Conservation (phyloP, 2,797 vertebrate species). For the Tolypeutes matacus region DNA sequence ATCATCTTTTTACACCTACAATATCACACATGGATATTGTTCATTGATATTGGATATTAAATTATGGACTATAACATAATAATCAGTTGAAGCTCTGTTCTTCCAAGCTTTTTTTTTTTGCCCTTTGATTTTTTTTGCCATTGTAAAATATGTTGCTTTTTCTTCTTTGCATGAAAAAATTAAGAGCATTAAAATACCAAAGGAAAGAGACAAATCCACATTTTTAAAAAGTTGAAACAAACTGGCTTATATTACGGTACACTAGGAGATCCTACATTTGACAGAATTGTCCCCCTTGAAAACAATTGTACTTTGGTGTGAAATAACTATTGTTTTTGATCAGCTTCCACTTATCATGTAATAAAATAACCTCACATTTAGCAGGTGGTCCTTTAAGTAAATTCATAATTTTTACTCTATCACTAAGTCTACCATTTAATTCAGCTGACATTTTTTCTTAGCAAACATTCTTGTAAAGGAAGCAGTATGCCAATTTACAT, state of each 20-base stretch:
- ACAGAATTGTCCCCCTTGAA: background rate
- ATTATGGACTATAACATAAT: background rate
- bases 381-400: background rate
- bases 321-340: background rate
- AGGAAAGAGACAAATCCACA: background rate
- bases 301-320: background rate
- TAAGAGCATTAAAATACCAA: slow-evolving; percentile 8
- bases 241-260: background rate
- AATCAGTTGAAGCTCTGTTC: background rate
- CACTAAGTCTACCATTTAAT: background rate
- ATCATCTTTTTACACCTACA: background rate
- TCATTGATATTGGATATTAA: background rate
- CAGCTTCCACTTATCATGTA: background rate
- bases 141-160: background rate
- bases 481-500: background rate
- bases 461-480: background rate
- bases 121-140: background rate
- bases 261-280: background rate
- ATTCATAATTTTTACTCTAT: background rate
- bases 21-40: background rate
- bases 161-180: background rate
- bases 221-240: background rate
- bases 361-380: background rate
- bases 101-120: background rate
- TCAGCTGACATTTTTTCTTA: background rate